A percentile compares a stretch with the other conserved stretches of the same genome.
Conservation (phyloP, 2,888 invertebrate species). For the Diarsia brunnea region DNA sequence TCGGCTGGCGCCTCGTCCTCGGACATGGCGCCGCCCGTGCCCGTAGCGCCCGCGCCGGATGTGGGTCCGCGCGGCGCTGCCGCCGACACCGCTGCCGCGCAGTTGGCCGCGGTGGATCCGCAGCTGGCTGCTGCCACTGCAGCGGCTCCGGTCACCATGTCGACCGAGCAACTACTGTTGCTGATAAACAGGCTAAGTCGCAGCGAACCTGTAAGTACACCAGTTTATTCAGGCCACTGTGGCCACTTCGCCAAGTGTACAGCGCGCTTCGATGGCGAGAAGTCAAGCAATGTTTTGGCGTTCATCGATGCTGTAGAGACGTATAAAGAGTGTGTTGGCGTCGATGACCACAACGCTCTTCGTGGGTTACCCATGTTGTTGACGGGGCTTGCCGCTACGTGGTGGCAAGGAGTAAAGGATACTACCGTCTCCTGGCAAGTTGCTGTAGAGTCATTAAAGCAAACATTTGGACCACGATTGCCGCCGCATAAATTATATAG, state of each 20-base stretch:
- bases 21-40: background rate
- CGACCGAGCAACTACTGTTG: background rate
- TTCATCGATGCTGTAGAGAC: slow-evolving; percentile 54
- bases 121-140: background rate
- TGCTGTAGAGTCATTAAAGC: background rate
- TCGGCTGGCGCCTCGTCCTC: too few species aligned
- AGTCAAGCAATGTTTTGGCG: slow-evolving; percentile 24
- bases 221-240: background rate
- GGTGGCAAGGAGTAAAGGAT: background rate
- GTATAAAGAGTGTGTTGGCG: too few species aligned
- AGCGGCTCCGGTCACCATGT: background rate
- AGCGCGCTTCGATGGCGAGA: slow-evolving; percentile 10
- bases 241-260: slow-evolving; percentile 1
- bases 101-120: background rate
- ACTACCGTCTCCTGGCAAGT: background rate
- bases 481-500: background rate
- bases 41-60: background rate
- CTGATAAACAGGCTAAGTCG: background rate
- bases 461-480: background rate
- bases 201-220: background rate
- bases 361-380: too few species aligned
- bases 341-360: too few species aligned
- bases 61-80: background rate
- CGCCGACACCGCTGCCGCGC: background rate
- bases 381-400: too few species aligned